Percentiles rank a stretch among this genome's conserved stretches.
Evolutionary conservation across 2,888 invertebrate species (phyloP).

Genomic region (Hydraecia micacea): DNA sequence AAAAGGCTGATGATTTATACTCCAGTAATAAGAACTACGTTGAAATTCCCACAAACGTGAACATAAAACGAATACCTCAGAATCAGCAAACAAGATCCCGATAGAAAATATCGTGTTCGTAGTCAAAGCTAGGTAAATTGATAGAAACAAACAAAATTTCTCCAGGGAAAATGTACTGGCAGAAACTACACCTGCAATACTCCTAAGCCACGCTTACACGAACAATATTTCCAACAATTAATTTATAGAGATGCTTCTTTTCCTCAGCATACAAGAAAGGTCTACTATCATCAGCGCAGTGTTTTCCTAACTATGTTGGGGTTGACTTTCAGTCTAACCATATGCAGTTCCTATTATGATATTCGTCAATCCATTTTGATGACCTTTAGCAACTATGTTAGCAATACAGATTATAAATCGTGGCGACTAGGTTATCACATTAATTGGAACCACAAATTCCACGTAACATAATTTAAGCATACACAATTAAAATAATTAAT

Average conservation of each 20-base stretch:
- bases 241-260: background rate
- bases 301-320: background rate
- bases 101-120: slow-evolving; percentile 41
- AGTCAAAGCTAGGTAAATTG: slow-evolving; percentile 51
- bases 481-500: too few species aligned
- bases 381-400: too few species aligned
- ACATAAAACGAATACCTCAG: slow-evolving; percentile 1
- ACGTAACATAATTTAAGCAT: too few species aligned
- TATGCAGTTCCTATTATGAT: too few species aligned
- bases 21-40: background rate
- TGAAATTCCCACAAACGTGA: background rate
- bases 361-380: too few species aligned
- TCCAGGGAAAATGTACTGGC: slow-evolving; percentile 17
- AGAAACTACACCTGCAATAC: slow-evolving; percentile 5
- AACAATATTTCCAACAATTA: background rate
- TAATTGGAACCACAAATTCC: too few species aligned
- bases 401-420: too few species aligned
- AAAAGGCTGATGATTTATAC: background rate
- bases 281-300: background rate
- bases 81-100: slow-evolving; percentile 19
- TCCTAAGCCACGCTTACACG: background rate
- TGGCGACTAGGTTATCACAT: too few species aligned
- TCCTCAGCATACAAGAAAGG: background rate
- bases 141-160: slow-evolving; percentile 57
- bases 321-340: background rate